phyloP scores from a whole-genome alignment of 2,888 invertebrate genomes.

The Pristionchus arcanus region DNA sequence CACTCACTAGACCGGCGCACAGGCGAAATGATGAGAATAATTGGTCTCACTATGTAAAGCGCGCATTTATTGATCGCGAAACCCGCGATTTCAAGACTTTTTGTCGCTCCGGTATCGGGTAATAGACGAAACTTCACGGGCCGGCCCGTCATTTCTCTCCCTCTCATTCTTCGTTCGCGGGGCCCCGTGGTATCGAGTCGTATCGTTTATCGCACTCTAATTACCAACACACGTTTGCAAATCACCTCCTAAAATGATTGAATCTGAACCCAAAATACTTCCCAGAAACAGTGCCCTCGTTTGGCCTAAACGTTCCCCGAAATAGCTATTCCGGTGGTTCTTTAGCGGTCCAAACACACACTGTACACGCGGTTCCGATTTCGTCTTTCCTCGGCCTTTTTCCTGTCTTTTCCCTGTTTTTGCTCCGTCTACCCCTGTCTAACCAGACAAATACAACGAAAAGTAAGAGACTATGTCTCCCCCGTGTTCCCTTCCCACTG shows the following conservation, averaged over 20 bases:
- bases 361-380: conserved; percentile 18
- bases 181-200: too few relatives aligned
- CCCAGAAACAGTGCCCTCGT: not conserved
- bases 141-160: too few relatives aligned
- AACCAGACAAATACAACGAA: not conserved
- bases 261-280: not conserved
- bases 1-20: too few relatives aligned
- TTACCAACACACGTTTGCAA: not conserved
- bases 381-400: not conserved
- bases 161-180: too few relatives aligned
- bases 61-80: too few relatives aligned
- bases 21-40: too few relatives aligned
- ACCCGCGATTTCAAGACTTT: too few relatives aligned
- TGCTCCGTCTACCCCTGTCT: not conserved
- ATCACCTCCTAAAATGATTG: not conserved
- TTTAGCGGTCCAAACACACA: not conserved
- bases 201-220: too few relatives aligned
- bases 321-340: not conserved
- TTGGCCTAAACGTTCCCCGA: not conserved
- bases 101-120: too few relatives aligned
- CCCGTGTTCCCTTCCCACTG: not conserved
- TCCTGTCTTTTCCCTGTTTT: not conserved
- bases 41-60: too few relatives aligned
- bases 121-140: too few relatives aligned
- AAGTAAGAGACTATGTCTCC: not conserved